These are phyloP conservation scores for Cyprinella venusta DNA, from an alignment of 2,797 vertebrate species.

Conservation along the genomic window DNA sequence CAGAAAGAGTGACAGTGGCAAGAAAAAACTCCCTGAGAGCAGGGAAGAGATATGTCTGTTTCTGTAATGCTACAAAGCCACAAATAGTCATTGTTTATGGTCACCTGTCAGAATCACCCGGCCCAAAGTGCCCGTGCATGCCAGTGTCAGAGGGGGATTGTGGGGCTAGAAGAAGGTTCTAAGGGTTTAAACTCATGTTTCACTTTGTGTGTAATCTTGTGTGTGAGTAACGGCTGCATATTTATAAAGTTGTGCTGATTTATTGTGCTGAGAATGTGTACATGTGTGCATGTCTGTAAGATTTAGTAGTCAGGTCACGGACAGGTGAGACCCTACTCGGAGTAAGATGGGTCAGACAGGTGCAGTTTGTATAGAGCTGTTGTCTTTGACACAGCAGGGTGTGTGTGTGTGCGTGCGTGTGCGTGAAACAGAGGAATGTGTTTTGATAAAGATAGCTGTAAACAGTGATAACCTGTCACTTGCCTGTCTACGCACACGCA, in stretches of 20 bases:
- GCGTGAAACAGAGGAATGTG: slow-evolving; percentile 39
- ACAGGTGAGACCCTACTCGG: slow-evolving; percentile 49
- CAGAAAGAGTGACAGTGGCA: slow-evolving; percentile 14
- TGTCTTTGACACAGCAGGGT: slow-evolving; percentile 53
- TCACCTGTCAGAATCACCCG: slow-evolving; percentile 41
- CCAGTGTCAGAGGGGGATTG: slow-evolving; percentile 27
- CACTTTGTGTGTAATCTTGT: slow-evolving; percentile 29
- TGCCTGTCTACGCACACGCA: slow-evolving; percentile 14
- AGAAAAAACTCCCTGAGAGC: slow-evolving; percentile 2
- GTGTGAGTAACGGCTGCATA: slow-evolving; percentile 33
- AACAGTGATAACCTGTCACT: slow-evolving; percentile 48
- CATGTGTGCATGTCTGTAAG: slow-evolving; percentile 38
- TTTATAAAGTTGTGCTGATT: slow-evolving; percentile 47
- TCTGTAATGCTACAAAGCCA: slow-evolving; percentile 33
- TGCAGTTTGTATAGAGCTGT: slow-evolving; percentile 46
- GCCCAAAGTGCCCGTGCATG: slow-evolving; percentile 15
- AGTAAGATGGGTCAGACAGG: slow-evolving; percentile 32
- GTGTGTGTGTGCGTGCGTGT: slow-evolving; percentile 34
- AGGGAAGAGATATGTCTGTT: slow-evolving; percentile 15
- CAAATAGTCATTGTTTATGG: slow-evolving; percentile 47
- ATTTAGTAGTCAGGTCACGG: slow-evolving; percentile 50
- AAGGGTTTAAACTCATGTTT: slow-evolving; percentile 37
- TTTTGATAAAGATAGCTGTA: slow-evolving; percentile 51
- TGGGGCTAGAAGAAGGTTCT: slow-evolving; percentile 9
- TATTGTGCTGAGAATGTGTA: slow-evolving; percentile 42